Evolutionary conservation across 1,140 invertebrate genomes (phyloP).

Genomic region (Euura saliciscinereae): DNA sequence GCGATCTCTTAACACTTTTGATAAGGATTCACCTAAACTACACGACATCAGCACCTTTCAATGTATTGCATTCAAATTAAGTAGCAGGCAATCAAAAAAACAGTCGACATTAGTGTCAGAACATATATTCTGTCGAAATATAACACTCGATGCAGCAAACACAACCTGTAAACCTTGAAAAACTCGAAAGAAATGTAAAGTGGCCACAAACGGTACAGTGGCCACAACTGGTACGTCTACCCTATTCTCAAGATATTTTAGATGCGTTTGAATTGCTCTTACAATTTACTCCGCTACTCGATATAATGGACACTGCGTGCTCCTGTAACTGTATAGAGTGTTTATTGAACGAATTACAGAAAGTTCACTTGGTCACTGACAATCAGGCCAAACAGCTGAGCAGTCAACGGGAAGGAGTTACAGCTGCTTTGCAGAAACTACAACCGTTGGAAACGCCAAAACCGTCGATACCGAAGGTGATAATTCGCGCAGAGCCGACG

Average conservation of each 20-base stretch:
- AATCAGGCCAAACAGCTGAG: constrained; percentile 75
- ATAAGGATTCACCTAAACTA: too few species aligned
- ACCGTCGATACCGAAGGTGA: constrained; percentile 75
- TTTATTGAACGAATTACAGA: constrained; percentile 81
- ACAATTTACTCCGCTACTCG: constrained; percentile 81
- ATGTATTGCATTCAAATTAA: too few species aligned
- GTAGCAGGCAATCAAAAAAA: too few species aligned
- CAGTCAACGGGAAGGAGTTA: constrained; percentile 65
- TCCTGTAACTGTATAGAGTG: constrained; percentile 87
- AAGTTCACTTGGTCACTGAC: constrained; percentile 81
- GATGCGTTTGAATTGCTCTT: constrained; percentile 83
- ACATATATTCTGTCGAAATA: too few species aligned
- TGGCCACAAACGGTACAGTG: too few species aligned
- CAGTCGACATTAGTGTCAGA: too few species aligned
- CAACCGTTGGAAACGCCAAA: constrained; percentile 67
- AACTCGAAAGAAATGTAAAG: too few species aligned
- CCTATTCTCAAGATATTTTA: constrained; percentile 76
- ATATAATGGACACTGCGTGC: constrained; percentile 87
- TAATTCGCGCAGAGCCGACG: constrained; percentile 86
- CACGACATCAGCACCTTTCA: too few species aligned
- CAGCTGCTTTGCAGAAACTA: constrained; percentile 64
- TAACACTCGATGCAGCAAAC: too few species aligned
- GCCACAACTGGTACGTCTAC: too few species aligned
- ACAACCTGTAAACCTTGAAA: too few species aligned
- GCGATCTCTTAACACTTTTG: too few species aligned